A percentile compares a stretch with the other conserved stretches of the same genome.
Conservation (phyloP, 2,797 vertebrate species). For the Hylomyscus alleni region DNA sequence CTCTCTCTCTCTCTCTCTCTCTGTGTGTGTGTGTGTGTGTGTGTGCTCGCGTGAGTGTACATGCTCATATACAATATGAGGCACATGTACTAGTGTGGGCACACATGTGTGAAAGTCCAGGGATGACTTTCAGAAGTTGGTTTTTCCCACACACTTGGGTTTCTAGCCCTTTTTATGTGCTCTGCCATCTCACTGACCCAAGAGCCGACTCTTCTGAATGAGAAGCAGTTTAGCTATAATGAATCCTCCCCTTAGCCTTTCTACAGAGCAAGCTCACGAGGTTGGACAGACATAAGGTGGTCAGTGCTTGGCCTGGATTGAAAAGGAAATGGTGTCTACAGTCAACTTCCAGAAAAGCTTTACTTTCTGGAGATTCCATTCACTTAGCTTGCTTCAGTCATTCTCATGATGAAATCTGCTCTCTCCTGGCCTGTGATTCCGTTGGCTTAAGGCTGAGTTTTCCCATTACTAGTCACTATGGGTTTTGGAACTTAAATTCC, state of each 20-base stretch:
- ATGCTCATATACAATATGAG: too few species aligned
- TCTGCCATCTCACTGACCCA: neutral
- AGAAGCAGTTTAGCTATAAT: constrained; percentile 60
- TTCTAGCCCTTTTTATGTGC: neutral
- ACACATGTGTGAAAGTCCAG: neutral
- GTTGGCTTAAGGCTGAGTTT: constrained; percentile 38
- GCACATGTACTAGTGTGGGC: neutral
- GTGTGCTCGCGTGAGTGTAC: neutral
- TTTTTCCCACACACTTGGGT: neutral
- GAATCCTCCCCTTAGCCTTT: constrained; percentile 77
- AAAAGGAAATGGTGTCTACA: constrained; percentile 84
- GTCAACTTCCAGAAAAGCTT: constrained; percentile 84
- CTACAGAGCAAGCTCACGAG: constrained; percentile 76
- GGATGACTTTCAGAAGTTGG: neutral
- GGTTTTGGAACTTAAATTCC: constrained; percentile 35
- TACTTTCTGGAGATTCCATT: constrained; percentile 76
- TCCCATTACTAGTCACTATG: neutral
- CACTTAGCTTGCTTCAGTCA: neutral
- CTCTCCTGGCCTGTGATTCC: neutral
- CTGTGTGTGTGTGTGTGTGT: neutral
- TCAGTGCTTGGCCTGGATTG: constrained; percentile 84
- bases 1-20: too few species aligned
- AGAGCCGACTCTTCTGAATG: neutral
- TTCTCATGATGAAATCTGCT: constrained; percentile 50
- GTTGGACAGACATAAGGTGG: constrained; percentile 79